Conservation (phyloP, 2,797 vertebrate species). For the Notolepis coatsorum region DNA sequence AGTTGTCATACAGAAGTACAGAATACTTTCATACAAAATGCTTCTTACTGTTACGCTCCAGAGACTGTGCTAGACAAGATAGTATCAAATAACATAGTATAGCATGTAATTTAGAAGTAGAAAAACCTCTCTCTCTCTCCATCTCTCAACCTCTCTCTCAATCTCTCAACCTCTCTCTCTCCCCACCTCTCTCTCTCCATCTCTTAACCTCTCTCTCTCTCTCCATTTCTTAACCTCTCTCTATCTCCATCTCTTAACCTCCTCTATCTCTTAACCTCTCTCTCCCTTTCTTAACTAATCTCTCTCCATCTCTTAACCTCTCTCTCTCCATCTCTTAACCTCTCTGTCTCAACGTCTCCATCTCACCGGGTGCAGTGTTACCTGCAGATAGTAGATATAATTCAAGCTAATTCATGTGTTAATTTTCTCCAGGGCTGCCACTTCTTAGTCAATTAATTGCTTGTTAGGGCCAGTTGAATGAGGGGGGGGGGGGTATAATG, state of each 20-base stretch:
- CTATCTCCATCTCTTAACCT: conserved; percentile 21
- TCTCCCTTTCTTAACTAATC: conserved; percentile 17
- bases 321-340: conserved; percentile 33
- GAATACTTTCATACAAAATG: not conserved
- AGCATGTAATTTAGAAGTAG: no score
- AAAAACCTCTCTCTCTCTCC: no score
- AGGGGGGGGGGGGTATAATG: no score
- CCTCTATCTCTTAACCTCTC: not conserved
- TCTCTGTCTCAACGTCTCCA: conserved; percentile 16
- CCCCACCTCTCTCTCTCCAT: conserved; percentile 15
- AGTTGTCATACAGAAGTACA: conserved; percentile 2
- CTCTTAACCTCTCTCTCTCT: not conserved
- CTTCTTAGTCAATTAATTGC: no score
- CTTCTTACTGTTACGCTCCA: no score
- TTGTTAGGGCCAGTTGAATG: no score
- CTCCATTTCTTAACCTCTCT: not conserved
- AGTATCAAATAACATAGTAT: no score
- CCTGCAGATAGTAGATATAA: no score
- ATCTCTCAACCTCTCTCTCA: not conserved
- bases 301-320: conserved; percentile 12
- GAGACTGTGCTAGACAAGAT: no score
- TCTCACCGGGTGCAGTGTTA: no score
- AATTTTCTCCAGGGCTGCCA: no score
- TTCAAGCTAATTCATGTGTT: no score
- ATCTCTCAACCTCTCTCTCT: conserved; percentile 18